phyloP scores from a whole-genome alignment of 2,888 invertebrate genomes.

The Vannuccia rotundouncinata region DNA sequence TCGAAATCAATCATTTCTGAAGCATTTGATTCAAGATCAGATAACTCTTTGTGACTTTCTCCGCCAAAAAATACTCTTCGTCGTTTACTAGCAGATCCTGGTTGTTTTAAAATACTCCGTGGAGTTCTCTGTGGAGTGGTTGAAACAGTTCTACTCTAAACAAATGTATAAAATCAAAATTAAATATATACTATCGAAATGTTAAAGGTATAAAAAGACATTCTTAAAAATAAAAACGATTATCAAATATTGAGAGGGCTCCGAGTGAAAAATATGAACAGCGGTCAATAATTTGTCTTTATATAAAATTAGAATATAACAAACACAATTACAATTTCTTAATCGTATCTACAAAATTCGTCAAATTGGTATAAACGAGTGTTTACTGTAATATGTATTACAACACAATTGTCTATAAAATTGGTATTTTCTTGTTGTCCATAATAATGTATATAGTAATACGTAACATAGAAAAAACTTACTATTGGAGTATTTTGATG shows the following conservation, averaged over 20 bases:
- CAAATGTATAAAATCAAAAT: background rate
- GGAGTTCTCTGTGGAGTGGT: conserved; percentile 34
- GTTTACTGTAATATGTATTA: no score
- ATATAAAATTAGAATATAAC: no score
- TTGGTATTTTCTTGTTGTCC: no score
- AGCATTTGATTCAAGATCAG: conserved; percentile 18
- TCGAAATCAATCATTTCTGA: conserved; percentile 49
- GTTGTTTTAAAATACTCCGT: conserved; percentile 36
- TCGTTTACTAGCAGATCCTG: conserved; percentile 36
- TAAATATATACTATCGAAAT: background rate
- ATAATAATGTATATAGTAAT: no score
- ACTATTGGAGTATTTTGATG: background rate
- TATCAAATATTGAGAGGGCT: background rate
- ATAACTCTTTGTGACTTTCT: conserved; percentile 27
- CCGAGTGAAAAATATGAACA: no score
- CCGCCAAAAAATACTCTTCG: conserved; percentile 35
- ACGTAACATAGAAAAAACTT: background rate
- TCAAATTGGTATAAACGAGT: no score
- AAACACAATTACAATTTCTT: no score
- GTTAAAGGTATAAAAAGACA: background rate
- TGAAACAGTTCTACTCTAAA: background rate
- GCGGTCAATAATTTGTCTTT: no score
- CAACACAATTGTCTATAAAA: no score
- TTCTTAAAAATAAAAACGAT: background rate
- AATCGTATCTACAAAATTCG: no score